Evolutionary conservation across 2,113 vertebrate species (phyloP), one percentile per base, ranked within the genome.

Genomic region (Zonotrichia leucophrys): DNA sequence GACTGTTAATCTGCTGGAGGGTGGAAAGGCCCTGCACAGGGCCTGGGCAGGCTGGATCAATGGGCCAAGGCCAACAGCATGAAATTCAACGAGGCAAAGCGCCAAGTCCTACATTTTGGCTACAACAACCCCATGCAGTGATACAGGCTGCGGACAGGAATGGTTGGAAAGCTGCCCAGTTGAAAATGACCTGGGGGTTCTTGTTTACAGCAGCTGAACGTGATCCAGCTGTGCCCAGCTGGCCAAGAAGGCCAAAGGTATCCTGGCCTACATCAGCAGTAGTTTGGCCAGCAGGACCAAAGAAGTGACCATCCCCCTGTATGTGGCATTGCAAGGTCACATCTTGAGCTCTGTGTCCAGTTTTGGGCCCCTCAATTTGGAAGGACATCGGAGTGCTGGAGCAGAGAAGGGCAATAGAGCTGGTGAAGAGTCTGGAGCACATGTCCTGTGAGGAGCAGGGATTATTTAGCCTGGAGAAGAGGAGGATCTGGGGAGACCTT

Each of bases 281-380:
- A 12, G 7, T 10, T 14, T 12, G 21, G 14, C 42, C 67, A 80
- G 50, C 35, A 58, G 58, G 14, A 37, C 7, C 15, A 42, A 17
- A 10, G 25, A 35, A 64, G 44, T 4, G 35, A 49, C 2, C 0
- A 0, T 47, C 16, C 18, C 13, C 6, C 17, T 35, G 5, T 73
- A 6, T 2, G 10, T 10, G 4, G 14, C 25, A 37, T 1, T 73
- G 35, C 33, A 15, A 64, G 21, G 22, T 0, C 50, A 31, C 9
- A 23, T 7, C 7, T 58, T 8, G 18, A 64, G 14, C 35, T 0
- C 42, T 42, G 13, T 25, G 49, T 22, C 9, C 49, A 55, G 11
- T 27, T 41, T 37, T 37, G 17, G 15, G 12, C 3, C 31, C 18
- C 50, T 50, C 25, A 23, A 0, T 42, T 73, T 6, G 3, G 10